Conservation (phyloP, 2,888 invertebrate species). For the Julus scandinavius region DNA sequence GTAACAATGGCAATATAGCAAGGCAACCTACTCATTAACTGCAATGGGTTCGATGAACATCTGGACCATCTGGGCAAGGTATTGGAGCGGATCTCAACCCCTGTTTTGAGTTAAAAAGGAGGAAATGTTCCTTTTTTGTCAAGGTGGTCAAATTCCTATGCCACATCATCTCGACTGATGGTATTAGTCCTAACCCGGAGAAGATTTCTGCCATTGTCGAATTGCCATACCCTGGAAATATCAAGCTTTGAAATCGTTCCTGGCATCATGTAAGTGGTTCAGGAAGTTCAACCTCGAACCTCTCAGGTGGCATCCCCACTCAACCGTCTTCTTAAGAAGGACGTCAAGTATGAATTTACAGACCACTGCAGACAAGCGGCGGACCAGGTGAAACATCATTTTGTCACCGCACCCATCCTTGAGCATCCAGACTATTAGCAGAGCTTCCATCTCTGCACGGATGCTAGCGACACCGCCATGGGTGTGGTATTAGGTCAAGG, state of each 20-base stretch:
- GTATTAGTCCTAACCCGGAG: background rate
- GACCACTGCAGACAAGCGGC: background rate
- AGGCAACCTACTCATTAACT: background rate
- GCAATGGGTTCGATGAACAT: background rate
- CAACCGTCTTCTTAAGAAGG: background rate
- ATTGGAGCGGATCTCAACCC: background rate
- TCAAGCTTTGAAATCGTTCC: background rate
- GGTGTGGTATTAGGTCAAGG: background rate
- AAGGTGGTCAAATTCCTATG: background rate
- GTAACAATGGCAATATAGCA: background rate
- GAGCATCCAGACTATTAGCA: background rate
- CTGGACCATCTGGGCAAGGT: background rate
- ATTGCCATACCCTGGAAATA: background rate
- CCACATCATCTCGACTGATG: background rate
- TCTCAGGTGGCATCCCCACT: background rate
- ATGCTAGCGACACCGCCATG: background rate
- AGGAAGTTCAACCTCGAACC: background rate
- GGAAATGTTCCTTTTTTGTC: background rate
- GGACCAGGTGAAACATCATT: accelerated
- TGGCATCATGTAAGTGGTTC: background rate
- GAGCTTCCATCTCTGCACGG: background rate
- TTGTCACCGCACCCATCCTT: background rate
- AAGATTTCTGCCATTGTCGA: background rate
- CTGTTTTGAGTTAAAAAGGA: background rate
- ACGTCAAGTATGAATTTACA: background rate